phyloP scores from a whole-genome alignment of 1,140 invertebrate species.

The Chlorops oryzae region DNA sequence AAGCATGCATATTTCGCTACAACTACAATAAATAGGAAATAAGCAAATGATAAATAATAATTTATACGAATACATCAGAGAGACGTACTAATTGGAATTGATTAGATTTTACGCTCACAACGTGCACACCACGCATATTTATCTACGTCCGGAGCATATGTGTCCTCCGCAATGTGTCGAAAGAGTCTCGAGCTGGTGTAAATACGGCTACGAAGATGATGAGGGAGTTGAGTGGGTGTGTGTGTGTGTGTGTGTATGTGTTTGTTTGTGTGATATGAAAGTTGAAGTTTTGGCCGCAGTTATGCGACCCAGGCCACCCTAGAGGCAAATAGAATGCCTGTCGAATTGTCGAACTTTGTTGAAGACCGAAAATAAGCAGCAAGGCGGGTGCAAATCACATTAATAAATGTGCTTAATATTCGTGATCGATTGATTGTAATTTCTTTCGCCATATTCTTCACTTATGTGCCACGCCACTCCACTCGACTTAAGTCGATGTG shows the following conservation, averaged over 20 bases:
- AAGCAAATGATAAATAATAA: constrained; percentile 46
- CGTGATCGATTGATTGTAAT: constrained; percentile 36
- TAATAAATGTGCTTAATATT: constrained; percentile 44
- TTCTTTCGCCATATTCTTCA: not conserved
- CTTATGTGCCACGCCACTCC: no score
- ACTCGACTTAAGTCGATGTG: no score
- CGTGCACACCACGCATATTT: constrained; percentile 39
- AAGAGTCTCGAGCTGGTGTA: no score
- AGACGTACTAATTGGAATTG: constrained; percentile 46
- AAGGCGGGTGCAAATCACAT: constrained; percentile 13
- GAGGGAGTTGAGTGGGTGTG: not conserved
- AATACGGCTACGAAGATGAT: no score
- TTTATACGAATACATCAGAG: constrained; percentile 44
- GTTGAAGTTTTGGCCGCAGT: not conserved
- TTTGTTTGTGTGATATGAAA: not conserved
- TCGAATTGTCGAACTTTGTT: no score
- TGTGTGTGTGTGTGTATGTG: not conserved
- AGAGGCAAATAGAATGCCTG: no score
- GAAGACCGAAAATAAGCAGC: constrained; percentile 15
- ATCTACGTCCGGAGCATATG: constrained; percentile 44
- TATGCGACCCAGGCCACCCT: no score
- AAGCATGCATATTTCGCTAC: no score
- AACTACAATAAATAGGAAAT: constrained; percentile 42
- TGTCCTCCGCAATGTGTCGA: constrained; percentile 13
- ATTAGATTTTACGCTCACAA: constrained; percentile 24